These are phyloP conservation scores for Rhyacophila brunnea DNA, from an alignment of 1,140 invertebrate species.

Conservation along the genomic window DNA sequence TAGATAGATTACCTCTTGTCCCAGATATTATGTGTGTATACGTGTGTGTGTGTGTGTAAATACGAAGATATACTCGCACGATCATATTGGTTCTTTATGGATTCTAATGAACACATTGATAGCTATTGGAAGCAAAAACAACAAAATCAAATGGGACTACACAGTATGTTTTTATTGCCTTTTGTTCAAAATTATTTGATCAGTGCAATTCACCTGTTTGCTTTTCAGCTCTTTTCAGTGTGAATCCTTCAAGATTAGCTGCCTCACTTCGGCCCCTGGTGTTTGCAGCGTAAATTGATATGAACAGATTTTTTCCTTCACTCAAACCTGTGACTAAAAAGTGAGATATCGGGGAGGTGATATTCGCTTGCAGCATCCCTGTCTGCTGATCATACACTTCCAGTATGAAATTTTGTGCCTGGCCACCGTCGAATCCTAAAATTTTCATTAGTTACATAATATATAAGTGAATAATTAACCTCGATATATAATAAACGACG, in stretches of 20 bases:
- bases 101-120: no score
- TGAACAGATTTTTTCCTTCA: conserved; percentile 65
- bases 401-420: conserved; percentile 67
- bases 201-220: conserved; percentile 63
- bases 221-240: conserved; percentile 74
- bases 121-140: no score
- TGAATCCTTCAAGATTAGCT: conserved; percentile 61
- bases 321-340: conserved; percentile 69
- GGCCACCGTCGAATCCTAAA: conserved; percentile 75
- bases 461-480: neutral
- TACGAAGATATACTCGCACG: no score
- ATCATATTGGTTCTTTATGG: no score
- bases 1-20: no score
- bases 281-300: conserved; percentile 65
- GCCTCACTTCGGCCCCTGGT: conserved; percentile 61
- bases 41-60: no score
- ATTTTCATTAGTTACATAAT: neutral
- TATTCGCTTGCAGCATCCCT: conserved; percentile 63
- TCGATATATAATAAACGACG: no score
- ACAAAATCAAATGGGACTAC: no score
- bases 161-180: no score
- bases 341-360: conserved; percentile 64
- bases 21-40: no score
- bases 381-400: conserved; percentile 72
- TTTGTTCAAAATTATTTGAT: no score